phyloP scores from a whole-genome alignment of 2,113 vertebrate species.

The Amblyopsis rosae region DNA sequence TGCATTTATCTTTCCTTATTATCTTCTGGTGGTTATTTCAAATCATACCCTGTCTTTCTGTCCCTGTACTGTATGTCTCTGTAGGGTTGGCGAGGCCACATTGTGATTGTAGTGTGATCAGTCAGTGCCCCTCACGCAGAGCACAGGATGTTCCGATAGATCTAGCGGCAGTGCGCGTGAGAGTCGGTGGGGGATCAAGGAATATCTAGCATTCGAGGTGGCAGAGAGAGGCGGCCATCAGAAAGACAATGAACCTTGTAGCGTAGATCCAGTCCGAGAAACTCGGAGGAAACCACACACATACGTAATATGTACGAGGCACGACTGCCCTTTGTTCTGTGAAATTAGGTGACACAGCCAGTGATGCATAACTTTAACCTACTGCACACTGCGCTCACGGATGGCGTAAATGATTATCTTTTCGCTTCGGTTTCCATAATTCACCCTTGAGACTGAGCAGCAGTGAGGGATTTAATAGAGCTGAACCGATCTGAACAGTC shows the following conservation, averaged over 20 bases:
- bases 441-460: not conserved
- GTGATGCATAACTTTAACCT: slow-evolving; percentile 27
- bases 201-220: slow-evolving; percentile 30
- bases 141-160: slow-evolving; percentile 58
- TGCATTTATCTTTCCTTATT: too few relatives aligned
- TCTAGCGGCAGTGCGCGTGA: slow-evolving; percentile 61
- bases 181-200: slow-evolving; percentile 34
- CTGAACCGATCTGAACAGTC: not conserved
- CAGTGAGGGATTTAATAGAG: slow-evolving; percentile 11
- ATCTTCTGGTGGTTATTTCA: too few relatives aligned
- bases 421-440: slow-evolving; percentile 8
- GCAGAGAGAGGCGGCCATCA: slow-evolving; percentile 28
- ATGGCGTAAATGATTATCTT: not conserved
- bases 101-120: slow-evolving; percentile 32
- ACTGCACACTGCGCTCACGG: slow-evolving; percentile 2
- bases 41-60: not conserved
- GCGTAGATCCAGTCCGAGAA: slow-evolving; percentile 1
- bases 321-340: not conserved
- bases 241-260: not conserved
- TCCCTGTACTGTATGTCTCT: not conserved
- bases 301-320: not conserved
- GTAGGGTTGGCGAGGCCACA: slow-evolving; percentile 15
- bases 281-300: not conserved
- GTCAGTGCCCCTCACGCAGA: slow-evolving; percentile 34
- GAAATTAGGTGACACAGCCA: slow-evolving; percentile 29